Evolutionary conservation across 1,140 invertebrate species (phyloP), one percentile per base, ranked within the genome.

Genomic region (Drosophila parabipectinata): DNA sequence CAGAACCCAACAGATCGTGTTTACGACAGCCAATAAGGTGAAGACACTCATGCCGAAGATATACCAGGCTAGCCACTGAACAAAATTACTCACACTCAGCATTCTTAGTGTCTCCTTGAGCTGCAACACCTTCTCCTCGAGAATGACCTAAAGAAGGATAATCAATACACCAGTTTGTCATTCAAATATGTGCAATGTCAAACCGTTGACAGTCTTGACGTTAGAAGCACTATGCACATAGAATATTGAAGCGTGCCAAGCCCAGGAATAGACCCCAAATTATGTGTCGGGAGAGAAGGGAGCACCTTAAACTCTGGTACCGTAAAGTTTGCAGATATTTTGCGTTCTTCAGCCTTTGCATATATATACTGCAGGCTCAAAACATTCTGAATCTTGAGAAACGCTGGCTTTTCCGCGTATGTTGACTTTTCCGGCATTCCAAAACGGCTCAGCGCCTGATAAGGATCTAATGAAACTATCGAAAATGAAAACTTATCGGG

Each of bases 51-150:
- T 96, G 95, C 34, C 10, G 34, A 37, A 37, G 37, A 95, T 89
- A 82, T 96, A 97, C 96, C 96, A 97, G 2, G 96, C 95, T 6
- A 93, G 83, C 96, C 96, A 97, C 79, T 97, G 96, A 24, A 97
- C 77, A 94, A 95, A 96, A 67, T 94, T 95, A 10, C 94, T 94
- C 12, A 97, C 90, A 7, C 96, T 96, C 96, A 97, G 96, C 84
- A 97, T 95, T 89, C 95, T 96, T 95, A 97, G 96, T 2, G 95
- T 95, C 93, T 96, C 96, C 92, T 94, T 95, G 3, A 95, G 79
- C 73, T 95, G 94, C 56, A 93, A 90, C 66, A 94, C 94, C 72
- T 94, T 94, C 74, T 95, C 94, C 0, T 92, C 91, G 5, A 94
- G 93, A 21, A 94, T 93, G 24, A 28, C 18, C 79, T 92, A 14